Evolutionary conservation across 2,113 vertebrate species (phyloP), one percentile per base, ranked within the genome.

Genomic region (Sphaerodactylus townsendi): DNA sequence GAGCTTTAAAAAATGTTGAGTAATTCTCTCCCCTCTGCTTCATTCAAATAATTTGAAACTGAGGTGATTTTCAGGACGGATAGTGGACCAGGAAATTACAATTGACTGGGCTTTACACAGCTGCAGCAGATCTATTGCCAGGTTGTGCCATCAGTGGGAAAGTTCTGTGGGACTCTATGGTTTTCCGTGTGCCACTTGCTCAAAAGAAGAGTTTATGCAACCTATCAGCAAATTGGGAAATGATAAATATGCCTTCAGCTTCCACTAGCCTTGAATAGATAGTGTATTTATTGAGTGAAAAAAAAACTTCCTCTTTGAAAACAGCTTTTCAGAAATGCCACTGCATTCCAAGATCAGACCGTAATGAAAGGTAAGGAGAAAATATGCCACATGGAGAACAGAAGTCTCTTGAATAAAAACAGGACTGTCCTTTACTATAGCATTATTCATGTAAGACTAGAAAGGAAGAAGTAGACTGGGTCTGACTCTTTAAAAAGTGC

Each of bases 181-280:
- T 65, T 5, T 35, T 69, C 25, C 17, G 59, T 64, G 37, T 68
- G 64, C 53, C 71, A 83, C 17, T 83, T 80, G 37, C 79, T 19
- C 72, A 83, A 76, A 62, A 68, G 85, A n/a, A 92, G 23, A 77
- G 86, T 78, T 33, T 80, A 77, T 41, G 81, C 56, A 90, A 84
- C 37, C 39, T 7, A 10, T 4, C 50, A 4, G 66, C 53, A 72
- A n/a, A 82, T 25, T 79, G 56, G 35, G 82, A 86, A 82, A 64
- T 64, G 84, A 90, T 84, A 90, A 88, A 86, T 71, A 30, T 10
- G 35, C 5, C 9, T 90, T 80, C 82, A 88, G 65, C 59, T 86
- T 71, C 19, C 2, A 68, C 56, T 87, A 50, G 7, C 30, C 77
- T 81, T 87, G 37, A 84, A 83, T 17, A 85, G 72, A 85, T 33